A percentile compares a stretch with the other conserved stretches of the same genome.
Evolutionary conservation across 1,140 invertebrate species (phyloP).

Genomic region (Drosophila jambulina): DNA sequence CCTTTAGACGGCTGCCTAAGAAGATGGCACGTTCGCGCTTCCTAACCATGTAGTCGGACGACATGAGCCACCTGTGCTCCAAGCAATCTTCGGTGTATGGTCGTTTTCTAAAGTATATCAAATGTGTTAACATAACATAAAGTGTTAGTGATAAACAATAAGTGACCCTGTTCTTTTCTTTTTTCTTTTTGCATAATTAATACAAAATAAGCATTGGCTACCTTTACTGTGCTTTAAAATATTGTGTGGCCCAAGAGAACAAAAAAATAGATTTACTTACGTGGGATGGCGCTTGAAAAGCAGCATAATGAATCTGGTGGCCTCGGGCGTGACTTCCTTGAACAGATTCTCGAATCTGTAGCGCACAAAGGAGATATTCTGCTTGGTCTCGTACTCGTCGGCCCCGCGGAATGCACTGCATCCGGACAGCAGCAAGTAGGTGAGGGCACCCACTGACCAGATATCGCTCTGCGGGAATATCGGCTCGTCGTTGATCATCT

Average conservation of each 20-base stretch:
- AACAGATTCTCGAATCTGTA: slow-evolving; percentile 98
- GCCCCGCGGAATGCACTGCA: slow-evolving; percentile 95
- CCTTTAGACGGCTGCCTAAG: slow-evolving; percentile 92
- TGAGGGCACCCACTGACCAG: slow-evolving; percentile 97
- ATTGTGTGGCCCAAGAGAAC: too few relatives aligned
- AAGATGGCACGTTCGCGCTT: slow-evolving; percentile 95
- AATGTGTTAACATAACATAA: neutral
- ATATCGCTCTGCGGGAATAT: slow-evolving; percentile 96
- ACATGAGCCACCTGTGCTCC: slow-evolving; percentile 97
- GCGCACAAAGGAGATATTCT: slow-evolving; percentile 96
- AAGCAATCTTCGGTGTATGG: slow-evolving; percentile 96
- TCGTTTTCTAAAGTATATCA: slow-evolving; percentile 90
- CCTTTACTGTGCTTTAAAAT: too few relatives aligned
- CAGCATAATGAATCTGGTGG: slow-evolving; percentile 96
- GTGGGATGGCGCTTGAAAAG: slow-evolving; percentile 96
- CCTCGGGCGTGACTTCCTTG: slow-evolving; percentile 97
- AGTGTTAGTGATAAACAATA: neutral
- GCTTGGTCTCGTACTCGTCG: slow-evolving; percentile 93
- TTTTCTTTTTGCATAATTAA: too few relatives aligned
- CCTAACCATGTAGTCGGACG: slow-evolving; percentile 96
- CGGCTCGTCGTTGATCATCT: slow-evolving; percentile 94
- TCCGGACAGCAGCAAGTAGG: slow-evolving; percentile 97
- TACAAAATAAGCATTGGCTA: too few relatives aligned
- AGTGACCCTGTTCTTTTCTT: slow-evolving; percentile 1
- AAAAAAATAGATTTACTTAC: slow-evolving; percentile 86